Evolutionary conservation across 2,113 vertebrate species (phyloP).

Genomic region (Alces alces): DNA sequence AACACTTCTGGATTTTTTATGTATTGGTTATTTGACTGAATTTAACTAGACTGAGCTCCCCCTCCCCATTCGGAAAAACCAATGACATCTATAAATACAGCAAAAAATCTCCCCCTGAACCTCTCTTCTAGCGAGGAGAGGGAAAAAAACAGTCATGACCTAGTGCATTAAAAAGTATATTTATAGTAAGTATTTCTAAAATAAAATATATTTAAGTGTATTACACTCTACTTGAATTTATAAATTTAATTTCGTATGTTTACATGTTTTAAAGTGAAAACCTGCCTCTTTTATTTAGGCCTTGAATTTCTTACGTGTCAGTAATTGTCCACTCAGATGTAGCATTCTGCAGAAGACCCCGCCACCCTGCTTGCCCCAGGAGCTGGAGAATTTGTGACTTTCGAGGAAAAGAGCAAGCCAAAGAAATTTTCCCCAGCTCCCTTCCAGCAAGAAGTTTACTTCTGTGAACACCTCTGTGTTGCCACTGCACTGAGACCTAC

Average conservation of each 20-base stretch:
- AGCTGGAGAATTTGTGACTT: not conserved
- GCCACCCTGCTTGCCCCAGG: not conserved
- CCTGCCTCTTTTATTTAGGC: not conserved
- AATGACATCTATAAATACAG: not conserved
- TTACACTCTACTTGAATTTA: not conserved
- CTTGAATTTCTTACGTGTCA: not conserved
- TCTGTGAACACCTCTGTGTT: not conserved
- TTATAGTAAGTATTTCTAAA: not conserved
- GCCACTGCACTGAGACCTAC: fast-evolving
- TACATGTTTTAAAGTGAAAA: not conserved
- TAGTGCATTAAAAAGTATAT: not conserved
- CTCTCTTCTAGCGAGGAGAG: not conserved
- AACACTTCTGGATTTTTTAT: not conserved
- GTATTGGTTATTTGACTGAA: not conserved
- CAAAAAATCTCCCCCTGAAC: not conserved
- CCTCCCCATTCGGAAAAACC: not conserved
- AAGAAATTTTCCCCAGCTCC: not conserved
- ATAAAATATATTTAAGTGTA: not conserved
- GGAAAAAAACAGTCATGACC: not conserved
- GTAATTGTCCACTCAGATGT: not conserved
- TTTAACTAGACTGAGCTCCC: not conserved
- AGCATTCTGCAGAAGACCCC: not conserved
- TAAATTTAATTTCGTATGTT: not conserved
- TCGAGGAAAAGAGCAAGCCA: not conserved
- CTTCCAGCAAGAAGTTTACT: not conserved